These are phyloP conservation scores for Porites divaricata DNA, from an alignment of 92 coral and sea anemone genomes.

Conservation along the genomic window DNA sequence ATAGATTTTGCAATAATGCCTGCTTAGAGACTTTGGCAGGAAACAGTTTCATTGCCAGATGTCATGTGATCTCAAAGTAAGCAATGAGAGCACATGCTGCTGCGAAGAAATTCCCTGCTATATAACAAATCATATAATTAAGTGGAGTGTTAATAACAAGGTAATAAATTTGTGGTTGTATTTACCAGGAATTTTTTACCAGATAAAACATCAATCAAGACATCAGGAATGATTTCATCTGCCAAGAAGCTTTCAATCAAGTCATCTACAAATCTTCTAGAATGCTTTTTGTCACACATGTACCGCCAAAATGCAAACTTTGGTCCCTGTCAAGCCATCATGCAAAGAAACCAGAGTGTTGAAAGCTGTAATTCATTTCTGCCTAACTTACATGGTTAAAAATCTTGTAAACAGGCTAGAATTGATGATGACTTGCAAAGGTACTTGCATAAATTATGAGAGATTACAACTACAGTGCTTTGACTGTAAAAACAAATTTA, in stretches of 20 bases:
- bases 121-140: too few species aligned
- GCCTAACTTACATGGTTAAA: not conserved
- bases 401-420: too few species aligned
- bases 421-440: too few species aligned
- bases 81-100: too few species aligned
- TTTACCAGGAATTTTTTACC: constrained; percentile 63
- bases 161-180: not conserved
- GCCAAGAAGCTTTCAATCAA: constrained; percentile 51
- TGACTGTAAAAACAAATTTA: not conserved
- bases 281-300: constrained; percentile 28
- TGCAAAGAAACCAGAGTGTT: not conserved
- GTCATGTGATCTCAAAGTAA: too few species aligned
- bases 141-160: too few species aligned
- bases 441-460: too few species aligned
- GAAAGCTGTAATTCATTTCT: not conserved
- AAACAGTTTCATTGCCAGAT: too few species aligned
- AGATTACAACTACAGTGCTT: too few species aligned
- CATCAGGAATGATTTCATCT: constrained; percentile 72
- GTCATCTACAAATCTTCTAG: constrained; percentile 49
- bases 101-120: too few species aligned
- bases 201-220: constrained; percentile 67
- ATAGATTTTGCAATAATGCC: too few species aligned
- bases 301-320: constrained; percentile 45
- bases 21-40: too few species aligned
- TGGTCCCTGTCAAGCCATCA: constrained; percentile 31